phyloP scores from a whole-genome alignment of 2,888 invertebrate genomes.

The Papilio demoleus region DNA sequence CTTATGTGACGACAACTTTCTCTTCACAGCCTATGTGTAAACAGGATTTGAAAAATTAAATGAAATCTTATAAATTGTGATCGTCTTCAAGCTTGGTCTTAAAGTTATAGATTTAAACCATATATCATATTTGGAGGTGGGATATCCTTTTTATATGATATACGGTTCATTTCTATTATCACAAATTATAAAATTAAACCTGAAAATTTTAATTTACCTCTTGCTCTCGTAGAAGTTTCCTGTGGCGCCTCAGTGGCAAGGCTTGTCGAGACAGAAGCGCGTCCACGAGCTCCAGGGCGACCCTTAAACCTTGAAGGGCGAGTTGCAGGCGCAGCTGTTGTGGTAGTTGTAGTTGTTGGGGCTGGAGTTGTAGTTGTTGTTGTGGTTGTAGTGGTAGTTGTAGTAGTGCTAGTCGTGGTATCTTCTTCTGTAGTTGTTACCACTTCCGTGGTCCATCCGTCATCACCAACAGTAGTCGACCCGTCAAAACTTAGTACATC shows the following conservation, averaged over 20 bases:
- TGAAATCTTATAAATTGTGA: constrained; percentile 33
- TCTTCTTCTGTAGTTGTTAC: constrained; percentile 75
- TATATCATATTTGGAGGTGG: neutral
- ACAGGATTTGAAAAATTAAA: constrained; percentile 39
- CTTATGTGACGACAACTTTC: constrained; percentile 42
- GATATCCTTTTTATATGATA: neutral
- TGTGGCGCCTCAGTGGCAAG: constrained; percentile 73
- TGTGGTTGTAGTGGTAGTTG: constrained; percentile 82
- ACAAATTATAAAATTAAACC: constrained; percentile 15
- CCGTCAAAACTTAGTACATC: constrained; percentile 67
- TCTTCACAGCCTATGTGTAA: constrained; percentile 36
- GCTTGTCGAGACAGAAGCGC: constrained; percentile 72
- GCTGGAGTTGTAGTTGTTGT: constrained; percentile 82
- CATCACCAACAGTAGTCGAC: constrained; percentile 68
- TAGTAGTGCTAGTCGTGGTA: constrained; percentile 80
- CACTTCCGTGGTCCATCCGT: constrained; percentile 74
- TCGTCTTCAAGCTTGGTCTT: constrained; percentile 10
- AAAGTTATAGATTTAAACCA: neutral
- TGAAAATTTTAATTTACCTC: constrained; percentile 65
- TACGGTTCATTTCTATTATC: constrained; percentile 1
- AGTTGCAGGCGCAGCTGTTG: constrained; percentile 69
- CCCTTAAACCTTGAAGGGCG: constrained; percentile 76
- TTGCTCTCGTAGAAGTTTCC: constrained; percentile 75
- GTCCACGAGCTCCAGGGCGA: constrained; percentile 72
- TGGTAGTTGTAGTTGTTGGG: constrained; percentile 77